These are phyloP conservation scores for Halocynthia roretzi DNA, from an alignment of 23 tunicate genomes.

Conservation along the genomic window DNA sequence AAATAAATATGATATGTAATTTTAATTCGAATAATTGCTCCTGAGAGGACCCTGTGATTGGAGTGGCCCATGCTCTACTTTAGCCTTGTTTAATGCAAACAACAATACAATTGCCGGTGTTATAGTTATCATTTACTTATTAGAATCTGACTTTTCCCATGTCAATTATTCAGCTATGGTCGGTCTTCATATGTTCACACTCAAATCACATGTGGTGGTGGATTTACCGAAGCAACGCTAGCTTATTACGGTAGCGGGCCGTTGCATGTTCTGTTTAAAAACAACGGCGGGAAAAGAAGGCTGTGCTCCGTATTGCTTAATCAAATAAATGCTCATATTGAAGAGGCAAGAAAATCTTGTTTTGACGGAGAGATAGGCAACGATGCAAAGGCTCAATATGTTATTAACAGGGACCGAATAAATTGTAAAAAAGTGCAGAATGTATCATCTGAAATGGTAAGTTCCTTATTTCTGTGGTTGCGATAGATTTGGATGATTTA, in stretches of 20 bases:
- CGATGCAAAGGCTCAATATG: not conserved
- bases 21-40: no score
- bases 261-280: conserved; percentile 12
- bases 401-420: not conserved
- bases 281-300: not conserved
- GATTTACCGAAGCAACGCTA: conserved; percentile 14
- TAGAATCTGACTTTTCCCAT: no score
- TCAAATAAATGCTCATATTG: conserved; percentile 14
- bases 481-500: no score
- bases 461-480: no score
- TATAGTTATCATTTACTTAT: no score
- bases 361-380: not conserved
- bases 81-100: no score
- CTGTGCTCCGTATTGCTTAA: conserved; percentile 4
- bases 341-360: conserved; percentile 1
- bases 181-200: conserved; percentile 13
- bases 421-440: no score
- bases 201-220: conserved; percentile 9
- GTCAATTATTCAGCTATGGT: not conserved
- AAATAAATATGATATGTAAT: no score
- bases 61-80: no score
- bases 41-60: no score
- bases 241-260: conserved; percentile 17
- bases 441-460: no score
- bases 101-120: no score